Base-by-base conservation (phyloP, 2,113 vertebrate species). In the Eulacestoma nigropectus region DNA sequence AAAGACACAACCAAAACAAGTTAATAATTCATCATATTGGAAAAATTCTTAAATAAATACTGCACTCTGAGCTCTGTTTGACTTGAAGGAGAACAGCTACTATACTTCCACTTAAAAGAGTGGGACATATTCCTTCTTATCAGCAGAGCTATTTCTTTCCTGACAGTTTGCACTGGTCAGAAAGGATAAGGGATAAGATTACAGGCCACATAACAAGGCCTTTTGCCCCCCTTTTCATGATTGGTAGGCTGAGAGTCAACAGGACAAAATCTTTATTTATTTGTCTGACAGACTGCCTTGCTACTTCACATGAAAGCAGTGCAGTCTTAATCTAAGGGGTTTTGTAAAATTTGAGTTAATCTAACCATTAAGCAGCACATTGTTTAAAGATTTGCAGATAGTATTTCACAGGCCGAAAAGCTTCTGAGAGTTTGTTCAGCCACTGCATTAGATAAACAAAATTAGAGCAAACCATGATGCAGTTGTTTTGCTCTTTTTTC, bases 1-100 rank as follows among this genome's bases (percentile, higher is more conserved):
- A 87, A 94, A 25, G 63, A 44, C 39, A 74, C 32, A 77, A 90
- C 75, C 4, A 21, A 90, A 96, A 93, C 30, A 86, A 70, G 55
- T 88, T 94, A 93, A 88, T 93, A 93, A 86, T 85, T 94, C 33
- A 69, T 80, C 39, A 55, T 85, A 83, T 27, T 94, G 63, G 59
- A 76, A 96, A 87, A 56, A 35, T 52, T 94, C 68, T 96, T 90
- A 82, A 87, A 76, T 74, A 96, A 94, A 85, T 89, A 73, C 59
- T 60, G 50, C 68, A 65, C 46, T 77, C 6, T 1, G 2, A 83
- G 67, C 30, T 92, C 35, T 91, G 30, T 81, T 97, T 95, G 62
- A 52, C 44, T 80, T 72, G 50, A 79, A 89, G 59, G 80, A 82
- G 70, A 89, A 20, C 56, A 78, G 64, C 47, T 86, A 78, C 88